Conservation (phyloP, 2,797 vertebrate genomes). For the Fistularia tabacaria region DNA sequence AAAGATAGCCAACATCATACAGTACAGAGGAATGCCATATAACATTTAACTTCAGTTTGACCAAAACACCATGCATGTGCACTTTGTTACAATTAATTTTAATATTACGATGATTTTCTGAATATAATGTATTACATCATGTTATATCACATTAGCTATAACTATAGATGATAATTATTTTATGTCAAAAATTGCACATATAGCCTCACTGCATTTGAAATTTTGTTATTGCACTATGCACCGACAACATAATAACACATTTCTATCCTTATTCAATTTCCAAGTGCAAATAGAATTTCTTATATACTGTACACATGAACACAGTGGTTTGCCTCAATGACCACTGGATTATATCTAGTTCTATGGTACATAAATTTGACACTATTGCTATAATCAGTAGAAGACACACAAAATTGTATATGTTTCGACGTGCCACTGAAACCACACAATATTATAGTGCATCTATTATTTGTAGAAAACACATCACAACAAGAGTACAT, state of each 20-base stretch:
- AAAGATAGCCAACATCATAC: conserved; percentile 7
- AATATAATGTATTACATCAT: not conserved
- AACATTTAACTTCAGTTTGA: no score
- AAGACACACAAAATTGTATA: conserved; percentile 24
- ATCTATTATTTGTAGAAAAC: not conserved
- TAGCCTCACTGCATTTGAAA: conserved; percentile 32
- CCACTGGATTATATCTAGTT: conserved; percentile 28
- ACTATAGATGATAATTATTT: conserved; percentile 10
- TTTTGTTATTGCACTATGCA: conserved; percentile 56
- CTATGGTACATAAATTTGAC: conserved; percentile 1
- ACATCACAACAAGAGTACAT: no score
- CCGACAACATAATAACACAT: conserved; percentile 22
- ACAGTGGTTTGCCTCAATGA: conserved; percentile 54
- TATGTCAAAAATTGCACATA: conserved; percentile 49
- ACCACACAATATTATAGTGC: conserved; percentile 2
- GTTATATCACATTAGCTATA: no score
- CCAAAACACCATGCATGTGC: conserved; percentile 22
- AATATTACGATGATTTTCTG: not conserved
- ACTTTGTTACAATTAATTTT: conserved; percentile 7
- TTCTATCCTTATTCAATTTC: conserved; percentile 24
- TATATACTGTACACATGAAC: conserved; percentile 22
- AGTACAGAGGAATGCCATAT: not conserved
- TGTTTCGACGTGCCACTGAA: conserved; percentile 38
- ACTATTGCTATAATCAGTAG: conserved; percentile 46
- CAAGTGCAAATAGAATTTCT: conserved; percentile 36